Evolutionary conservation across 1,140 invertebrate genomes (phyloP), one percentile per base, ranked within the genome.

Genomic region (Camponotus floridanus): DNA sequence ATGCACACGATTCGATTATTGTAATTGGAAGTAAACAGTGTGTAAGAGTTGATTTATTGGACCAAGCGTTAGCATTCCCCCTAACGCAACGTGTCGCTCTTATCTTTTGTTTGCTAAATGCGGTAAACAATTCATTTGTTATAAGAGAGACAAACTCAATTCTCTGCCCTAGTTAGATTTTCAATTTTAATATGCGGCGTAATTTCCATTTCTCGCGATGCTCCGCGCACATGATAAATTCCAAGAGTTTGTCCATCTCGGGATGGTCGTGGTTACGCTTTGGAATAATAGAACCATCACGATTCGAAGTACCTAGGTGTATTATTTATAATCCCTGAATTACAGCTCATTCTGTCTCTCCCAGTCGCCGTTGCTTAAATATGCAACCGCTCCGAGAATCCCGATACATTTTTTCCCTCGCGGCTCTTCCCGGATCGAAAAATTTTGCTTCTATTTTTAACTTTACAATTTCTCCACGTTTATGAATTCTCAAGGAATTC

Each of bases 241-340:
- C 64, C 62, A 11, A 26, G 8, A 13, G 42, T 42, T 36, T 21
- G 18, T 70, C 36, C 65, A 39, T 26, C 42, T 26, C 42, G 1
- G 18, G 7, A n/a, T 18, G n/a, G 13, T 18, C 9, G 57, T 26
- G 59, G 6, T 76, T 62, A 26, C n/a, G 48, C 9, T 36, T 36
- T 62, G 39, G 4, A 39, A 65, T 78, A 76, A 78, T 78, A 31
- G n/a, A 85, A 76, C 11, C 71, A 39, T 48, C 73, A 39, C 18
- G 57, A 48, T 1, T 26, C 48, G 5, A 78, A 78, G 48, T 48
- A 11, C 15, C 62, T 39, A 2, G 5, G 13, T 78, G 26, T 59
- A 87, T 85, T 78, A 78, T 85, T 78, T 73, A 85, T 85, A 55
- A 87, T 85, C 36, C 57, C 15, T 57, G 55, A 85, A 85, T 71